A percentile compares a stretch with the other conserved stretches of the same genome.
phyloP scores from a whole-genome alignment of 2,888 invertebrate genomes.

The Bembecia ichneumoniformis region DNA sequence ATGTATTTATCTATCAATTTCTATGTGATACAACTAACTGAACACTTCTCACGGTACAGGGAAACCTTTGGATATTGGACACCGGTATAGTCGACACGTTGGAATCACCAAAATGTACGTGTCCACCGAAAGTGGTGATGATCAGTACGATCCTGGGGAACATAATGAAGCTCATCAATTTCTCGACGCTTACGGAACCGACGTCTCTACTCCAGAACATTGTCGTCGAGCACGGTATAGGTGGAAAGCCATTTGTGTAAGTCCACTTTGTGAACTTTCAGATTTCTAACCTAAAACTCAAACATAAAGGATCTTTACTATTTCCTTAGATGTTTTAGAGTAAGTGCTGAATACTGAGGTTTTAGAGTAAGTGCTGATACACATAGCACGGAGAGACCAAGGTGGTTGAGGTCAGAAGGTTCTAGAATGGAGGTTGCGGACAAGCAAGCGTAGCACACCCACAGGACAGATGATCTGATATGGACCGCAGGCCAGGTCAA shows the following conservation, averaged over 20 bases:
- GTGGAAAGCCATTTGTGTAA: slow-evolving; percentile 74
- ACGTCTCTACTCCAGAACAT: slow-evolving; percentile 79
- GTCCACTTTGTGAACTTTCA: slow-evolving; percentile 13
- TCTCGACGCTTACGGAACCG: slow-evolving; percentile 70
- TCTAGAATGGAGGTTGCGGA: no score
- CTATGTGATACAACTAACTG: neutral
- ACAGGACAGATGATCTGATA: no score
- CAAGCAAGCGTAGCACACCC: no score
- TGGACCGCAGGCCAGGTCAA: no score
- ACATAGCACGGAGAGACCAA: no score
- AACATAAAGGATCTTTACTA: no score
- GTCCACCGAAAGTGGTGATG: slow-evolving; percentile 79
- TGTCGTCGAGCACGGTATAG: slow-evolving; percentile 75
- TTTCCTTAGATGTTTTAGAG: no score
- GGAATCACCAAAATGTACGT: slow-evolving; percentile 75
- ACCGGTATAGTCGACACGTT: slow-evolving; percentile 79
- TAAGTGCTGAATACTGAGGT: no score
- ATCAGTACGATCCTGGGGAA: slow-evolving; percentile 73
- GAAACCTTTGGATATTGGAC: slow-evolving; percentile 81
- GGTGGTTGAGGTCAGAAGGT: no score
- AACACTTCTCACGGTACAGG: slow-evolving; percentile 37
- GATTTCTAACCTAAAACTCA: neutral
- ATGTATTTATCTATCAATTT: neutral
- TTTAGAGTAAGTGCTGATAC: no score
- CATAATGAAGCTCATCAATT: slow-evolving; percentile 74